Base-by-base conservation (phyloP, 2,888 invertebrate species). In the Nipponacmea schrenckii region DNA sequence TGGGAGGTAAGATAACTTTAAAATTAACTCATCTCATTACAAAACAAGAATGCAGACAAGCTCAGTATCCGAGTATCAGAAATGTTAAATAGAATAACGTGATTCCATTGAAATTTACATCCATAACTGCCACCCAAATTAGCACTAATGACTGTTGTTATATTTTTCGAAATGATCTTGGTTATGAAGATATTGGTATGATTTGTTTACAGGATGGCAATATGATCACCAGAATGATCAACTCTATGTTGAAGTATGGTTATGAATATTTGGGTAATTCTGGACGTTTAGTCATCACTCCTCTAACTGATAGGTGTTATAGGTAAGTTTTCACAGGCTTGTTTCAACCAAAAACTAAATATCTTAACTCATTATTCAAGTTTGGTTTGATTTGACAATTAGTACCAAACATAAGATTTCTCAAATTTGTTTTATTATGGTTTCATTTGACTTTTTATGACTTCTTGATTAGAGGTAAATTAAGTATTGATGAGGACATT, bases 191-290 rank as follows among this genome's bases (percentile, higher is more conserved):
- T 39, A 10, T 7, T 39, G 7, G 7, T 8, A 39, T 39, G 39
- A 39, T 39, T 39, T 39, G 39, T 39, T 39, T 39, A 15, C 77
- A 89, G 88, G 89, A 90, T 20, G 83, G 83, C n/a, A 83, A 88
- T 62, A 88, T 90, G 87, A 78, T 89, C 45, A 90, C 90, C 0
- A 78, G 88, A 63, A 90, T 90, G 90, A 90, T 90, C 74, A 90
- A 89, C 81, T 88, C 90, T 20, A 85, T 84, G 84, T 80, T 90
- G 77, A 86, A 86, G 73, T 90, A 90, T 79, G 90, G 90, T 45
- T 90, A 90, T 77, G 90, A 90, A 78, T 90, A 90, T 77, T 85
- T 90, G 45, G 90, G 90, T 17, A 90, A 90, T 79, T 86, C 88
- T 26, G 87, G 87, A 7, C 88, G 90, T 73, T 84, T 90, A n/a